Evolutionary conservation across 2,797 vertebrate species (phyloP).

Genomic region (Thaleichthys pacificus): DNA sequence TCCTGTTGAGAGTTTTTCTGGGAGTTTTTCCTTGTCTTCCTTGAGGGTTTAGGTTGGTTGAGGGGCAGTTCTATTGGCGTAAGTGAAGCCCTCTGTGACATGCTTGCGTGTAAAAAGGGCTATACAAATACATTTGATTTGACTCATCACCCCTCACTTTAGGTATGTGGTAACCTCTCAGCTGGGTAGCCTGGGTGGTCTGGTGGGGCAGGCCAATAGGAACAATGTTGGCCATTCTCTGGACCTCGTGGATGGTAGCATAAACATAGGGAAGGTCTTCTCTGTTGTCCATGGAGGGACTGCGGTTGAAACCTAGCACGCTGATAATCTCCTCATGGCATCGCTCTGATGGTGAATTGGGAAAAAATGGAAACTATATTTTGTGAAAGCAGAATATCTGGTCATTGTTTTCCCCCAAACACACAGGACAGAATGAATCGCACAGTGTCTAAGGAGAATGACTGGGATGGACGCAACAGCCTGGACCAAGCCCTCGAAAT

Average conservation of each 20-base stretch:
- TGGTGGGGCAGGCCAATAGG: conserved; percentile 18
- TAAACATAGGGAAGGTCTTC: conserved; percentile 28
- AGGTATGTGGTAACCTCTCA: conserved; percentile 38
- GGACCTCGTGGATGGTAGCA: conserved; percentile 47
- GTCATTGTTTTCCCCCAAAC: background rate
- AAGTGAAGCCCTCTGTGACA: too few species aligned
- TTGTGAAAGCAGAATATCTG: background rate
- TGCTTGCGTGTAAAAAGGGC: too few species aligned
- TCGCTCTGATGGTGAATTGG: conserved; percentile 27
- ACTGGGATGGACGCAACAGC: too few species aligned
- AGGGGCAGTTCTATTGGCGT: too few species aligned
- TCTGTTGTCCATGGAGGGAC: conserved; percentile 42
- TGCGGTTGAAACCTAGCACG: conserved; percentile 39
- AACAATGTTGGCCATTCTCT: conserved; percentile 36
- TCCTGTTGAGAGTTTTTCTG: too few species aligned
- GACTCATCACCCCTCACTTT: conserved; percentile 29
- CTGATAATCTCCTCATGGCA: conserved; percentile 48
- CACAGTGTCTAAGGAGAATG: too few species aligned
- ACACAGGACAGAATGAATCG: background rate
- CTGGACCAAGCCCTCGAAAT: background rate
- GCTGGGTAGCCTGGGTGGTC: conserved; percentile 23
- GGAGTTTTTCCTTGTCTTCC: too few species aligned
- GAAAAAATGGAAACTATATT: background rate
- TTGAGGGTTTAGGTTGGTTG: too few species aligned
- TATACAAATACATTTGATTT: too few species aligned